A percentile compares a stretch with the other conserved stretches of the same genome.
These are phyloP conservation scores for Lutjanus erythropterus DNA, from an alignment of 2,113 vertebrate species.

Conservation along the genomic window DNA sequence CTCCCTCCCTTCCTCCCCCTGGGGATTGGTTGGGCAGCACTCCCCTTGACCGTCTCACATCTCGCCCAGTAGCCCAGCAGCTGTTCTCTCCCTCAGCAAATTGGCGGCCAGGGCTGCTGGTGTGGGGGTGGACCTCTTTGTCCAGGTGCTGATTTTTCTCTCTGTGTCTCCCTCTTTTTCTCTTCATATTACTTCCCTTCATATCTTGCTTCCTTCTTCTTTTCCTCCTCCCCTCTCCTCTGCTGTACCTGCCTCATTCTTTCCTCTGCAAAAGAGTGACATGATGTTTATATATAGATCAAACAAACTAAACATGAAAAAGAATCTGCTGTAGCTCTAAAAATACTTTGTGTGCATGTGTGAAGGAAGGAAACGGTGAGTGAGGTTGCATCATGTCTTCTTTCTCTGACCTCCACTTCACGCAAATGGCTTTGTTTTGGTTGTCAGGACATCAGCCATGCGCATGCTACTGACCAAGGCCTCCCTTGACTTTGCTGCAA, in stretches of 20 bases:
- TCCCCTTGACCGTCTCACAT: conserved; percentile 73
- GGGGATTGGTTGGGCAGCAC: conserved; percentile 66
- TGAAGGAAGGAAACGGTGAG: background rate
- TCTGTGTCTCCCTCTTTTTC: conserved; percentile 12
- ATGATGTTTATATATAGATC: conserved; percentile 31
- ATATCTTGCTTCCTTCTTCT: conserved; percentile 1
- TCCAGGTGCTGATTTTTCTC: conserved; percentile 51
- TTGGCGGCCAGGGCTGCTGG: conserved; percentile 59
- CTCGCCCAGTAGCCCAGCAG: conserved; percentile 76
- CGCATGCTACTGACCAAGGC: conserved; percentile 65
- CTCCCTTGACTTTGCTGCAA: conserved; percentile 80
- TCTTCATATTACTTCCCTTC: conserved; percentile 1
- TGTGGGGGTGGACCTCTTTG: conserved; percentile 75
- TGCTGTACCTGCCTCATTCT: conserved; percentile 17
- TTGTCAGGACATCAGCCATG: conserved; percentile 75
- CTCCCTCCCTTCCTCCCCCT: conserved; percentile 34
- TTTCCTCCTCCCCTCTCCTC: background rate
- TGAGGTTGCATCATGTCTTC: background rate
- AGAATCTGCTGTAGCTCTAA: background rate
- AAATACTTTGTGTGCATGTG: conserved; percentile 10
- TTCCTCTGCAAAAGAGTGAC: conserved; percentile 31
- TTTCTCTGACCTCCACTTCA: conserved; percentile 53
- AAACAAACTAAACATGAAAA: conserved; percentile 33
- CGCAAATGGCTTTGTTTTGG: conserved; percentile 75
- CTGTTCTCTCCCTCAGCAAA: conserved; percentile 69